These are phyloP conservation scores for Tachuris rubrigastra DNA, from an alignment of 2,113 vertebrate species.

Conservation along the genomic window DNA sequence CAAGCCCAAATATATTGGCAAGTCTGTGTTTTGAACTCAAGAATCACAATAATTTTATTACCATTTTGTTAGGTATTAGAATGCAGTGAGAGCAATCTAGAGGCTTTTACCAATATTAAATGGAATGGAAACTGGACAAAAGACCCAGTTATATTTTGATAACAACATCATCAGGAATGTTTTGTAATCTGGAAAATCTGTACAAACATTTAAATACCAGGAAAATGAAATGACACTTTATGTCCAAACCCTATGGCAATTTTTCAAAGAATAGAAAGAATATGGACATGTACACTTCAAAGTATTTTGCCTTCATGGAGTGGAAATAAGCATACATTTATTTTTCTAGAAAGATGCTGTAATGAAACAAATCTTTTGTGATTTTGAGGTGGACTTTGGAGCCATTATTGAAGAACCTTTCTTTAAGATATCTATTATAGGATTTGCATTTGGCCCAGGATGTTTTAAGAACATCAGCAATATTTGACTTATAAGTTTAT, in stretches of 20 bases:
- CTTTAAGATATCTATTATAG: neutral
- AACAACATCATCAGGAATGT: neutral
- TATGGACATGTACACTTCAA: neutral
- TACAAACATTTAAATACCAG: neutral
- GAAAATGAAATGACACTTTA: neutral
- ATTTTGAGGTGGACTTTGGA: neutral
- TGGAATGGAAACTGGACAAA: neutral
- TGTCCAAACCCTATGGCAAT: neutral
- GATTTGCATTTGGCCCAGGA: neutral
- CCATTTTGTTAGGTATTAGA: neutral
- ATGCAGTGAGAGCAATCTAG: neutral
- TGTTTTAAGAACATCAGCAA: neutral
- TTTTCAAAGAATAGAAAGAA: neutral
- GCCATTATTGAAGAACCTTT: neutral
- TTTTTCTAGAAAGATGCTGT: neutral
- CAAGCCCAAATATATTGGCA: neutral
- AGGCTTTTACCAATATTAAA: neutral
- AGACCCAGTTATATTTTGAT: neutral
- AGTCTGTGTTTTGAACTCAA: neutral
- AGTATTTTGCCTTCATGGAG: neutral
- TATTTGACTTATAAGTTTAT: neutral
- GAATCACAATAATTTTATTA: neutral
- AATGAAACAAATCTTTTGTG: neutral
- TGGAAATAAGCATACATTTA: neutral
- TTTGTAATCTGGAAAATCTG: neutral